These are phyloP conservation scores for Fringilla coelebs DNA, from an alignment of 2,797 vertebrate genomes.

Conservation along the genomic window DNA sequence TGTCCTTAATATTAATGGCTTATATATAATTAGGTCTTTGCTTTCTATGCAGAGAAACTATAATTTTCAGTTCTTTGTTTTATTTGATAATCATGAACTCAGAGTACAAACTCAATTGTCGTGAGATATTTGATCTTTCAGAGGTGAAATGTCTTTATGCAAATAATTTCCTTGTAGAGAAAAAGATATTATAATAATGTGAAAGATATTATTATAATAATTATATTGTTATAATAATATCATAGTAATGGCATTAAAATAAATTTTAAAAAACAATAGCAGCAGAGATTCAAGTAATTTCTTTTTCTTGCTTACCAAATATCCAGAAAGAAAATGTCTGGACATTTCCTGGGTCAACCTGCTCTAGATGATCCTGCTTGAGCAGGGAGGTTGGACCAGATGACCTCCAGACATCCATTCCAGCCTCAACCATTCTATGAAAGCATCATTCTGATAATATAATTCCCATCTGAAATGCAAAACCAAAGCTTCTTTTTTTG, in stretches of 20 bases:
- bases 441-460: background rate
- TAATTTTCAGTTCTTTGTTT: background rate
- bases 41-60: background rate
- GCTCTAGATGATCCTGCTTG: background rate
- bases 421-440: background rate
- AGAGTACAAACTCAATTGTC: background rate
- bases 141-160: background rate
- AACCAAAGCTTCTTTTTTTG: background rate
- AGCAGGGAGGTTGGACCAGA: background rate
- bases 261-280: background rate
- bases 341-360: background rate
- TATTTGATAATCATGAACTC: background rate
- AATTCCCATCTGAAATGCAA: background rate
- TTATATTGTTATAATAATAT: background rate
- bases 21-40: background rate
- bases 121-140: background rate
- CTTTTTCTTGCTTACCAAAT: background rate
- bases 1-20: background rate
- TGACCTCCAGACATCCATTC: background rate
- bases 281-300: background rate
- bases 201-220: background rate
- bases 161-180: background rate
- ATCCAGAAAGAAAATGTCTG: background rate
- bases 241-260: background rate
- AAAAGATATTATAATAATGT: background rate